Evolutionary conservation across 2,888 invertebrate genomes (phyloP).

Genomic region (Peribatodes rhomboidaria): DNA sequence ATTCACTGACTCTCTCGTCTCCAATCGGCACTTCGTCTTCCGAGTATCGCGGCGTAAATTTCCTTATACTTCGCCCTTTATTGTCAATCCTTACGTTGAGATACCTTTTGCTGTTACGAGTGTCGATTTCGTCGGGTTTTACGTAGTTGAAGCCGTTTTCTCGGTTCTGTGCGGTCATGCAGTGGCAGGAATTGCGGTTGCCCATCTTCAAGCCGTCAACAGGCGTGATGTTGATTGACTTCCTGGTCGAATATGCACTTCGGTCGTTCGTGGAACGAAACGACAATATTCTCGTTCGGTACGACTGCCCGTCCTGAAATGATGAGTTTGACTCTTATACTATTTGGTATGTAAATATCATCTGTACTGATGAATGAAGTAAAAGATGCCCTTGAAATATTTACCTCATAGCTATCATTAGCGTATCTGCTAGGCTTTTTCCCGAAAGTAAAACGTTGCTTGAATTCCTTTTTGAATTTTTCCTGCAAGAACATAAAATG

Average conservation of each 20-base stretch:
- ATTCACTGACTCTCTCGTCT: constrained; percentile 77
- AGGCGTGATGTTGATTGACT: constrained; percentile 70
- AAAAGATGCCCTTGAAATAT: background rate
- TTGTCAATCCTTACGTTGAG: constrained; percentile 51
- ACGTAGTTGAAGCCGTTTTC: constrained; percentile 67
- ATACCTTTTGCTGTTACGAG: constrained; percentile 56
- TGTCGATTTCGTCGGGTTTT: constrained; percentile 60
- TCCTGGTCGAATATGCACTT: constrained; percentile 71
- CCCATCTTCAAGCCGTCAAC: constrained; percentile 65
- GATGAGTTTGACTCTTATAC: constrained; percentile 13
- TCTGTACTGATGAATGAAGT: constrained; percentile 14
- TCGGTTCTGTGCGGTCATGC: constrained; percentile 63
- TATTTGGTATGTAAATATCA: constrained; percentile 8
- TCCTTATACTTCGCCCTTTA: constrained; percentile 57
- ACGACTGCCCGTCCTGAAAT: constrained; percentile 80
- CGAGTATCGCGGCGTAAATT: constrained; percentile 54
- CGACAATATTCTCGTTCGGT: constrained; percentile 76
- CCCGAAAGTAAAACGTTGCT: constrained; percentile 89
- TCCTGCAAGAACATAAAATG: constrained; percentile 83
- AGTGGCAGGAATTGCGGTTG: constrained; percentile 68
- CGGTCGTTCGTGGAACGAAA: constrained; percentile 79
- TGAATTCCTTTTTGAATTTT: constrained; percentile 93
- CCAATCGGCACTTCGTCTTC: constrained; percentile 66
- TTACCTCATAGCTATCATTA: constrained; percentile 82
- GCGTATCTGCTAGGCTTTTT: constrained; percentile 74